phyloP scores from a whole-genome alignment of 2,113 vertebrate species.

The Microcebus murinus region DNA sequence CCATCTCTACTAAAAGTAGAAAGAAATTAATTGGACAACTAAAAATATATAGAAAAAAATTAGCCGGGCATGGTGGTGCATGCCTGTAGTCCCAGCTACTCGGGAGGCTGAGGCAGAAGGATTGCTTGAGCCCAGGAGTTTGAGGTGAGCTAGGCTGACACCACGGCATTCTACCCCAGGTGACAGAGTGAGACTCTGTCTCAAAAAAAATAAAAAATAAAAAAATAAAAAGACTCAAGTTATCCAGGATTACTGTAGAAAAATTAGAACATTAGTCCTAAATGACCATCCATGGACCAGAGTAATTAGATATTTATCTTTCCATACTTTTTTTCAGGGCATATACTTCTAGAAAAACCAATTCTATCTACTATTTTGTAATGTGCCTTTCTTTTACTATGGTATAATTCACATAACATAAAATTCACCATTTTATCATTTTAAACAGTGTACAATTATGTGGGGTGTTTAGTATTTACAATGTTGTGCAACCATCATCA shows the following conservation, averaged over 20 bases:
- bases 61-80: no score
- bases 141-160: no score
- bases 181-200: no score
- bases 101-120: no score
- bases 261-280: constrained; percentile 1
- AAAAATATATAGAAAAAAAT: no score
- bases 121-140: no score
- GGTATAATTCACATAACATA: neutral
- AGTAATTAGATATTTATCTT: neutral
- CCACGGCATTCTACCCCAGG: no score
- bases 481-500: neutral
- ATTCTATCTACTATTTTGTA: neutral
- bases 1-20: no score
- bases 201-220: no score
- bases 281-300: neutral
- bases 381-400: neutral
- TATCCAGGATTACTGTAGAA: neutral
- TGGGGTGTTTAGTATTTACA: neutral
- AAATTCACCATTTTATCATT: neutral
- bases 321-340: neutral
- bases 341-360: constrained; percentile 23
- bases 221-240: neutral
- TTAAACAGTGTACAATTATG: neutral
- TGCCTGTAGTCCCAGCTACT: no score
- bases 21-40: no score